These are phyloP conservation scores for Anorthoa munda DNA, from an alignment of 2,888 invertebrate species.

Conservation along the genomic window DNA sequence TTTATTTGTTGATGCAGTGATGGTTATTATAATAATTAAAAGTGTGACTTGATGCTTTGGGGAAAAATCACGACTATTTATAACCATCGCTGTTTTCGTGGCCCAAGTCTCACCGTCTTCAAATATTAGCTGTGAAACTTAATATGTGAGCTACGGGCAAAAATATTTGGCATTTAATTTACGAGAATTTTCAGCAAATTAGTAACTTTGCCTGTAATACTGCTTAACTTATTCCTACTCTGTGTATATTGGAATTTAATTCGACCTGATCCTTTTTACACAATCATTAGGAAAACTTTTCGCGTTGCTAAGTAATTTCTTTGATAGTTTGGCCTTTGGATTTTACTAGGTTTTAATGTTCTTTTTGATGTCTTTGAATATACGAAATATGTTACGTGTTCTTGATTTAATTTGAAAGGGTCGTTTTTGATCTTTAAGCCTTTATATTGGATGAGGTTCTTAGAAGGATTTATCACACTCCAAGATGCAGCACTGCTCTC, in stretches of 20 bases:
- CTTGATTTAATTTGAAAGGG: conserved; percentile 17
- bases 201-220: conserved; percentile 61
- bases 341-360: conserved; percentile 8
- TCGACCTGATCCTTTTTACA: conserved; percentile 56
- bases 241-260: conserved; percentile 59
- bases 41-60: neutral
- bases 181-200: conserved; percentile 66
- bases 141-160: conserved; percentile 69
- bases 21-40: neutral
- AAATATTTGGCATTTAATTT: conserved; percentile 71
- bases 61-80: neutral
- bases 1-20: neutral
- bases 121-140: conserved; percentile 68
- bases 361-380: conserved; percentile 30
- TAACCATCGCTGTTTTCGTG: conserved; percentile 12
- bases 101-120: conserved; percentile 56
- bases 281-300: conserved; percentile 39
- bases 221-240: conserved; percentile 43
- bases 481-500: no score
- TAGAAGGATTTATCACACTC: no score
- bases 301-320: conserved; percentile 27
- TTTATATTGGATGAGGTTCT: neutral
- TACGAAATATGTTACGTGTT: conserved; percentile 18
- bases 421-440: neutral
- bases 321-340: conserved; percentile 36